Conservation (phyloP, 2,113 vertebrate species). For the Tringa solitaria region DNA sequence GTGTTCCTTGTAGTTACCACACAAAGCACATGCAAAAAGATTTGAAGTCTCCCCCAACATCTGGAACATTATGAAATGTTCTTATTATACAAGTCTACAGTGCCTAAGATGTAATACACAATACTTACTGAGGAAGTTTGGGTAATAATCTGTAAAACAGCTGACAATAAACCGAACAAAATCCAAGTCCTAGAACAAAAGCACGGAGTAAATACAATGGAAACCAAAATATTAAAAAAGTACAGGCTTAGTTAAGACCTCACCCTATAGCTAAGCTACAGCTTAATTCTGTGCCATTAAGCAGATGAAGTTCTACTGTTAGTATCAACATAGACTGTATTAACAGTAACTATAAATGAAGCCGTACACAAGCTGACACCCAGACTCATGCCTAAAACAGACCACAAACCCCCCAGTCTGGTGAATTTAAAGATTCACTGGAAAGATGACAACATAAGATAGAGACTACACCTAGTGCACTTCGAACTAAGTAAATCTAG, state of each 20-base stretch:
- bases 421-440: neutral
- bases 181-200: constrained; percentile 91
- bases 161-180: constrained; percentile 93
- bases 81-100: neutral
- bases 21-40: neutral
- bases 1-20: neutral
- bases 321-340: neutral
- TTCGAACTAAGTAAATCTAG: neutral
- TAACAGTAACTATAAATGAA: neutral
- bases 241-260: neutral
- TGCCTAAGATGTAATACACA: neutral
- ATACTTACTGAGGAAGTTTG: constrained; percentile 97
- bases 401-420: neutral
- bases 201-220: neutral
- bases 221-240: neutral
- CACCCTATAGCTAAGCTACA: neutral
- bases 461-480: neutral
- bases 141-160: constrained; percentile 98
- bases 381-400: neutral
- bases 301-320: neutral
- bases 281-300: neutral
- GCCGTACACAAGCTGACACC: neutral
- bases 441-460: neutral
- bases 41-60: neutral
- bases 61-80: neutral